Base-by-base conservation (phyloP, 2,113 vertebrate species). In the Rhinolophus ferrumequinum region DNA sequence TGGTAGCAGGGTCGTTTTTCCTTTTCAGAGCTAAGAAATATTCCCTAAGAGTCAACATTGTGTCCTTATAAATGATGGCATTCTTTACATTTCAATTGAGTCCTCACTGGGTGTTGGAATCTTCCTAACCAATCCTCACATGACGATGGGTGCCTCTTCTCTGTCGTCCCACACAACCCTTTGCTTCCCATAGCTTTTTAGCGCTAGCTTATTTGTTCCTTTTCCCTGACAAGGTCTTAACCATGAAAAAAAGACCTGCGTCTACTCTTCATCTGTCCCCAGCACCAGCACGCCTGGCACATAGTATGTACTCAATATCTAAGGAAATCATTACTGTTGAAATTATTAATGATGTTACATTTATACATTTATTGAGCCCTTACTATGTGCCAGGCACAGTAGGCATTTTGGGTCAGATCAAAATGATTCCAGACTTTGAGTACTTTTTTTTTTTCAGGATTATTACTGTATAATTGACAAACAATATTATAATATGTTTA, bases 361-460 rank as follows among this genome's bases (percentile, higher is more conserved):
- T n/a, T n/a, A n/a, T 35, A 26, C 5, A 66, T 44, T 81, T 77
- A n/a, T 82, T 38, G 90, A 97, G 44, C 38, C 58, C 41, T 91
- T 87, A 54, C 33, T 80, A 0, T 77, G 15, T 73, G 19, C 52
- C 35, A 35, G 22, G 82, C 21, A 73, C 24, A 12, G n/a, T 88
- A 83, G 86, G 21, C 38, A 60, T 91, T 66, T 84, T 30, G 35
- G 12, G 0, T 38, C 0, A 1, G 19, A 12, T 89, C 62, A 93
- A 30, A 64, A n/a, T 89, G 60, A 93, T 95, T 93, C 22, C 38
- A 81, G 67, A 93, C 67, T 81, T 41, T 93, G 47, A 44, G 41
- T 41, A 41, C 41, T n/a, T 67, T 50, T 86, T 58, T 87, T 60
- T 66, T 14, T 24, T 33, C 41, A 87, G 64, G 33, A 70, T 60